A percentile compares a stretch with the other conserved stretches of the same genome.
Conservation (phyloP, 2,888 invertebrate species). For the Disparrhopalites patrizii region DNA sequence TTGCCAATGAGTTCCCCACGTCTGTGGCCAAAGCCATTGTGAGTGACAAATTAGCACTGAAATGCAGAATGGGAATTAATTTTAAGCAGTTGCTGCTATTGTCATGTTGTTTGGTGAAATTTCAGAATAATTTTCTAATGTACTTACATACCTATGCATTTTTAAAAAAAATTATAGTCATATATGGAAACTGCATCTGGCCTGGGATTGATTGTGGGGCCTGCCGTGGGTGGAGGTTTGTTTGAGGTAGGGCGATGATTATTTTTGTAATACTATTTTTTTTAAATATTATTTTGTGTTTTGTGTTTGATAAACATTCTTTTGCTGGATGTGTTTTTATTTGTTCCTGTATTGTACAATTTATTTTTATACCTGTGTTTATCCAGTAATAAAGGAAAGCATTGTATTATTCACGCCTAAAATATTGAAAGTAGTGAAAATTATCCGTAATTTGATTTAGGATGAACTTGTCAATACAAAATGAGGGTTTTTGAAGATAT, state of each 20-base stretch:
- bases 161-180: no score
- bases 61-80: not conserved
- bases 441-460: no score
- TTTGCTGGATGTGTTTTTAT: not conserved
- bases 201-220: constrained; percentile 52
- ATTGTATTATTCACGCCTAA: no score
- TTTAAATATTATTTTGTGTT: no score
- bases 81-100: not conserved
- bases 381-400: no score
- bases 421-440: no score
- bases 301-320: not conserved
- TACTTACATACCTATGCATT: not conserved
- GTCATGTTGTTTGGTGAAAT: no score
- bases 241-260: constrained; percentile 49
- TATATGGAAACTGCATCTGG: constrained; percentile 52
- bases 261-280: no score
- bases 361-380: no score
- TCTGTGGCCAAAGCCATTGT: constrained; percentile 56
- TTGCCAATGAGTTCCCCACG: constrained; percentile 55
- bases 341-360: no score
- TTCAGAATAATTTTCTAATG: not conserved
- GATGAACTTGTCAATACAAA: no score
- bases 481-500: no score
- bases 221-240: constrained; percentile 51
- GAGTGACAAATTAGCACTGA: constrained; percentile 45